Evolutionary conservation across 2,888 invertebrate species (phyloP).

Genomic region (Sesia bembeciformis): DNA sequence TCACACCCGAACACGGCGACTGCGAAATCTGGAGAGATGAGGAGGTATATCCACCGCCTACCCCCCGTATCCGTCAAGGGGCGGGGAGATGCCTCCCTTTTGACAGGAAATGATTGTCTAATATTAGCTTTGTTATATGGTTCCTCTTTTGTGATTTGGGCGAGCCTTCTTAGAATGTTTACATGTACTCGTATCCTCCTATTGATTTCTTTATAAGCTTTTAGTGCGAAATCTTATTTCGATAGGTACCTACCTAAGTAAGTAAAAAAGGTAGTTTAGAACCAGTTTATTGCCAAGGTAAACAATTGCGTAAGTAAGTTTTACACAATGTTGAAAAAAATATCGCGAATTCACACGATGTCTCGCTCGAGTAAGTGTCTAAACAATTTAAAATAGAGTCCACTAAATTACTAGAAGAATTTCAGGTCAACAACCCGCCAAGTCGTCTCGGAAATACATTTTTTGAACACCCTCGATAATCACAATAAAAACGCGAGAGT

Average conservation of each 20-base stretch:
- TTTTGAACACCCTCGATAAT: slow-evolving; percentile 47
- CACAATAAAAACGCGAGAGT: slow-evolving; percentile 47
- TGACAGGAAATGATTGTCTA: slow-evolving; percentile 75
- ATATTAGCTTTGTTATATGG: slow-evolving; percentile 73
- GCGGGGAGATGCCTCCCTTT: slow-evolving; percentile 49
- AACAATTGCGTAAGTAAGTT: not conserved
- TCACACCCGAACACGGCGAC: slow-evolving; percentile 61
- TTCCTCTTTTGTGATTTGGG: slow-evolving; percentile 58
- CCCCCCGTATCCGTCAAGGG: slow-evolving; percentile 32
- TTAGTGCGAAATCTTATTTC: not conserved
- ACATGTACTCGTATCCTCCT: not conserved
- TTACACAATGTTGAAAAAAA: not conserved
- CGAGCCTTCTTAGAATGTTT: slow-evolving; percentile 34
- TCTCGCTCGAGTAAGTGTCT: not conserved
- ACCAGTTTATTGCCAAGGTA: no score
- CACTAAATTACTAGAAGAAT: slow-evolving; percentile 46
- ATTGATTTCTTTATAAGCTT: not conserved
- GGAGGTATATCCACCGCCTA: slow-evolving; percentile 49
- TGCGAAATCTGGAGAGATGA: slow-evolving; percentile 64
- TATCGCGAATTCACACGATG: not conserved
- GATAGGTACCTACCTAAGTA: no score
- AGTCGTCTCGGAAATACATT: slow-evolving; percentile 20
- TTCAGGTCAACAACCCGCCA: slow-evolving; percentile 43
- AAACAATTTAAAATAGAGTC: slow-evolving; percentile 31
- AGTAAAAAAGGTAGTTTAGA: no score